Base-by-base conservation (phyloP, 1,140 invertebrate genomes). In the Cherax quadricarinatus region DNA sequence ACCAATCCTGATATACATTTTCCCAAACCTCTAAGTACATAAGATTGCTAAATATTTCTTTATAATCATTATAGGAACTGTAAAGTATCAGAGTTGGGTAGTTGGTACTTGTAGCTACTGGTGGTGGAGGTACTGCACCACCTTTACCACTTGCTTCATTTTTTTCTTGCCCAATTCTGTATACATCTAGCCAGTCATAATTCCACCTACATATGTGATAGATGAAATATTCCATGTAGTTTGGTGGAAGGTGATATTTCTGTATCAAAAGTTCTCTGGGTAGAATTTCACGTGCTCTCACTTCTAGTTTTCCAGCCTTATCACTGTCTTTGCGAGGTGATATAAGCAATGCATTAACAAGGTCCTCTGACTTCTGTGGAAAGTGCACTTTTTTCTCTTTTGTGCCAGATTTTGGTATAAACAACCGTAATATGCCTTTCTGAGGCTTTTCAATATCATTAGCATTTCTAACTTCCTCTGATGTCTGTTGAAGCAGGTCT, bases 21-120 rank as follows among this genome's bases (percentile, higher is more conserved):
- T 93, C 93, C 93, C 93, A 93, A 62, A 92, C 57, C 82, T 93
- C 93, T 51, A 91, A 88, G 49, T 92, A 93, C 5, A 93, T 60
- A 3, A 93, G 51, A 60, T 62, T 79, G 49, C 89, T 92, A 84
- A 92, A 92, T 75, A 91, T 88, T 49, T 93, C 87, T 80, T 89
- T 89, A 49, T 93, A 93, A 79, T 93, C 93, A 79, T 80, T 70
- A 49, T 79, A 93, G 30, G 81, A 90, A 21, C 91, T 88, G 78
- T 93, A 93, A 21, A 93, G 82, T 60, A 92, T 93, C 51, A 93
- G 84, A 10, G 91, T 93, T 87, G 93, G 93, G 73, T 90, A 87
- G 30, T 86, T 89, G 12, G 81, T 92, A 51, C 70, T 88, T 5
- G 48, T 30, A 6, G 82, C 79, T 60, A 93, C 62, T 57, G 90